These are phyloP conservation scores for Oxycera nigricornis DNA, from an alignment of 2,888 invertebrate species.

Conservation along the genomic window DNA sequence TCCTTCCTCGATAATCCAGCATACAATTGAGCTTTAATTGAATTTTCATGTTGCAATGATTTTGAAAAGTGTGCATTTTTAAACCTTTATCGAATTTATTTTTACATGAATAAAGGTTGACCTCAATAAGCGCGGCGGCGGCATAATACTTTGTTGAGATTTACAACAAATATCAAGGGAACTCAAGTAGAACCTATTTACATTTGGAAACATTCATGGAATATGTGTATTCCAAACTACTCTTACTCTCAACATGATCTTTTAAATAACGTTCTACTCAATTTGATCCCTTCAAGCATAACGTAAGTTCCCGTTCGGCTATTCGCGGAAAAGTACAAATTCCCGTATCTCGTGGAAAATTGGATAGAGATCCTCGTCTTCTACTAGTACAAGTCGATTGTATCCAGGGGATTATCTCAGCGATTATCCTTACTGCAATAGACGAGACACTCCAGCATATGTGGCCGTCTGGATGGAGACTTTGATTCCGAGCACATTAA, in stretches of 20 bases:
- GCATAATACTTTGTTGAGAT: background rate
- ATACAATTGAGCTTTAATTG: conserved; percentile 37
- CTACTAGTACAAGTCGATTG: background rate
- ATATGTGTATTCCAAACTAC: too few relatives aligned
- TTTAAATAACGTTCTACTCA: too few relatives aligned
- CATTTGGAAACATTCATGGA: too few relatives aligned
- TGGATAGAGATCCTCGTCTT: conserved; percentile 3
- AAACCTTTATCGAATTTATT: conserved; percentile 32
- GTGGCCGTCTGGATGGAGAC: background rate
- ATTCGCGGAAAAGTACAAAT: conserved; percentile 4
- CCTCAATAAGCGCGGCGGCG: background rate
- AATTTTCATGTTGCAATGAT: conserved; percentile 32
- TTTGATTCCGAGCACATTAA: background rate
- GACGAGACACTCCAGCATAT: background rate
- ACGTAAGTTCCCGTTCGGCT: too few relatives aligned
- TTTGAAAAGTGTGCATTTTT: conserved; percentile 23
- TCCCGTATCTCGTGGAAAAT: background rate
- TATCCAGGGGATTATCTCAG: conserved; percentile 9
- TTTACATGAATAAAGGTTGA: conserved; percentile 26
- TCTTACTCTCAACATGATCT: too few relatives aligned
- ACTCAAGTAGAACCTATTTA: too few relatives aligned
- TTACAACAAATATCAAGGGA: too few relatives aligned
- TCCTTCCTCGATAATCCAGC: conserved; percentile 27
- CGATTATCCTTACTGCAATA: conserved; percentile 17
- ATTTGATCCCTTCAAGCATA: too few relatives aligned